These are phyloP conservation scores for Eurosta solidaginis DNA, from an alignment of 1,140 invertebrate genomes.

Conservation along the genomic window DNA sequence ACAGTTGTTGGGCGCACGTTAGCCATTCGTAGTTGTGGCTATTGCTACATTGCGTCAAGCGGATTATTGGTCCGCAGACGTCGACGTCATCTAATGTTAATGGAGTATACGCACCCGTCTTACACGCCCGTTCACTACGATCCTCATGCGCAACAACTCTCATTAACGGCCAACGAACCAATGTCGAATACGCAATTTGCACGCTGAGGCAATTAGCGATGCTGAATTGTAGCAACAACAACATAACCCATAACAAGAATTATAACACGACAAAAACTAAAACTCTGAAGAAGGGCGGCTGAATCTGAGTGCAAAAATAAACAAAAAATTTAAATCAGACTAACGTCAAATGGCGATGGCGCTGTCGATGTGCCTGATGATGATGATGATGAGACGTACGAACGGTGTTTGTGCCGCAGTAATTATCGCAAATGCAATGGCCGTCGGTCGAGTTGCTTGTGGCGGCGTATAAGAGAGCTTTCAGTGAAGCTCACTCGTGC, in stretches of 20 bases:
- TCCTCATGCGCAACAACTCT: too few relatives aligned
- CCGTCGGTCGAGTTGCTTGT: background rate
- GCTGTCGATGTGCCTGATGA: background rate
- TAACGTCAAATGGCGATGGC: background rate
- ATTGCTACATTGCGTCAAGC: background rate
- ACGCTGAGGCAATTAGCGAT: background rate
- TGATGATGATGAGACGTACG: background rate
- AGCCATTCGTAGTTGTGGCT: background rate
- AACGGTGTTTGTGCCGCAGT: background rate
- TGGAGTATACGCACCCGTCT: background rate
- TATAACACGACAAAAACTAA: background rate
- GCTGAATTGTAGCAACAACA: background rate
- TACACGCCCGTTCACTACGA: background rate
- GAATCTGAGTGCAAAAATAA: background rate
- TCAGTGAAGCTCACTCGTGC: background rate
- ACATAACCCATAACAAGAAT: background rate
- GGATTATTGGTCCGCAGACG: background rate
- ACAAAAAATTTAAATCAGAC: background rate
- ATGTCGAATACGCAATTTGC: background rate
- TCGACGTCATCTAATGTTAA: too few relatives aligned
- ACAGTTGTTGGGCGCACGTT: background rate
- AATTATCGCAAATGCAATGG: slow-evolving; percentile 29
- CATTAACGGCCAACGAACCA: background rate
- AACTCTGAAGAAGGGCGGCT: background rate
- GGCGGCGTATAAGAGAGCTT: background rate